phyloP scores from a whole-genome alignment of 1,140 invertebrate species.

The Oedothorax gibbosus region DNA sequence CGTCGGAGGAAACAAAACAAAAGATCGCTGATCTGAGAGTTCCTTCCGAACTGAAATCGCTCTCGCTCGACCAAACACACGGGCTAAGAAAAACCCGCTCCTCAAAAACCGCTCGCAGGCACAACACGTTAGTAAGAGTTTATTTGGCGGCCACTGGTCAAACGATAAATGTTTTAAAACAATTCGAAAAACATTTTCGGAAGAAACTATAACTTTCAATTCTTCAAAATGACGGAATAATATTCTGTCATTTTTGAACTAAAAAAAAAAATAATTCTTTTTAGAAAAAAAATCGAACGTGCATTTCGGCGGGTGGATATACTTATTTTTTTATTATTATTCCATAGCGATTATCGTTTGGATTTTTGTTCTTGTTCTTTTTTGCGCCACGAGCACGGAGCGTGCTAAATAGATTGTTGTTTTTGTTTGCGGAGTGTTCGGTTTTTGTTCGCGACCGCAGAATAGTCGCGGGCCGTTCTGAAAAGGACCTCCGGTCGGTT shows the following conservation, averaged over 20 bases:
- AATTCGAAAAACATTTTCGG: neutral
- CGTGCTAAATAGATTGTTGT: constrained; percentile 7
- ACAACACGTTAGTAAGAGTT: neutral
- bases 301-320: neutral
- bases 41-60: neutral
- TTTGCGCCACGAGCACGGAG: neutral
- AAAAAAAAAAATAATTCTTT: neutral
- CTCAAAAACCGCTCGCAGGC: neutral
- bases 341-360: neutral
- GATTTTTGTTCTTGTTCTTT: neutral
- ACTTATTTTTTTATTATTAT: neutral
- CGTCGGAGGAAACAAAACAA: no score
- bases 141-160: neutral
- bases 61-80: neutral
- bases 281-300: neutral
- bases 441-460: neutral
- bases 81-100: neutral
- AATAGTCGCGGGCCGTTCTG: neutral
- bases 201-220: no score
- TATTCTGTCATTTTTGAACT: no score
- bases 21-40: neutral
- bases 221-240: no score
- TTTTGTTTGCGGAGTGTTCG: neutral
- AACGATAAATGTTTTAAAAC: neutral
- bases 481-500: no score